Evolutionary conservation across 2,797 vertebrate species (phyloP), one percentile per base, ranked within the genome.

Genomic region (Brachyrhaphis roseni): DNA sequence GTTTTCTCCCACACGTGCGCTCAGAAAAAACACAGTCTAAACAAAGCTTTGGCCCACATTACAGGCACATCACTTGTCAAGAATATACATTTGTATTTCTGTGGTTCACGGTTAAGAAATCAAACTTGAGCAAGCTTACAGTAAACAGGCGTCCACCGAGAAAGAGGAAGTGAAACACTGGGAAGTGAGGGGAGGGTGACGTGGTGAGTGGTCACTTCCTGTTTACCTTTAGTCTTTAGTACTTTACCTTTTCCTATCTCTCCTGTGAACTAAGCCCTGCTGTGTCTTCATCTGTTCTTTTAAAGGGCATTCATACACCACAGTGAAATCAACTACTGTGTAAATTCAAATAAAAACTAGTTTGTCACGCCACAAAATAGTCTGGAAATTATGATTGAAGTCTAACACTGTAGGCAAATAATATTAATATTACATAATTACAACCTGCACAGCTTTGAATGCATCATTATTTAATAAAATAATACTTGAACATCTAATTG

Each of bases 161-260:
- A 90, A 12, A 83, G 81, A 90, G 89, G 89, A 93, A 66, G 79
- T 85, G 80, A 86, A 84, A 86, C 86, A 86, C 18, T 47, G 66
- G 89, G 86, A 90, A 90, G 80, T 77, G 68, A n/a, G n/a, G 49
- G 82, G 68, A 62, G 72, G 62, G 36, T 75, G 36, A 46, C 31
- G 55, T 64, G 82, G 43, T 78, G 79, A 86, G 75, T 86, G 92
- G 90, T 92, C 85, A 90, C 88, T 93, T 93, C 93, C 93, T 94
- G 92, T 93, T 93, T 93, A 88, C 81, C 64, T 28, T 46, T 53
- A 53, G 23, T 53, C 51, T 53, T 82, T 80, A 55, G 36, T 72
- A 76, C 78, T 73, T 79, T 75, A 43, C 74, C 68, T 68, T 49
- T 45, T 64, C 75, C 55, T 74, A 64, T 73, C 72, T 62, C 81